Conservation (phyloP, 2,888 invertebrate genomes). For the Netelia fuscicornis region DNA sequence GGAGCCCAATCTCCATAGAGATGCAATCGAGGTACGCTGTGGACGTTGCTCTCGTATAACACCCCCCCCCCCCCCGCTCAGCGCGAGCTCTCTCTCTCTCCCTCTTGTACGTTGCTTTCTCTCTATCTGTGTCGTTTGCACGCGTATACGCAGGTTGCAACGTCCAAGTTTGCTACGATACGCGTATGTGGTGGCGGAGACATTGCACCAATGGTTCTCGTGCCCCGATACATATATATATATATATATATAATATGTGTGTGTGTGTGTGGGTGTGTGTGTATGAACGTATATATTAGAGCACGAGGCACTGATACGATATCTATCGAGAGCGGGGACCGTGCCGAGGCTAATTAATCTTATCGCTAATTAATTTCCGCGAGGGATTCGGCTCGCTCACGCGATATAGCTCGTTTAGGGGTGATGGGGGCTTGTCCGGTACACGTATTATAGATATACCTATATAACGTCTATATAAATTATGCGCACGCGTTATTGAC, state of each 20-base stretch:
- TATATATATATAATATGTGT: conserved; percentile 3
- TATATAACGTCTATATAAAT: neutral
- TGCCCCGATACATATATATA: conserved; percentile 17
- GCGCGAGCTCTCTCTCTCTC: conserved; percentile 15
- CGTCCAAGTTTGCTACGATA: conserved; percentile 19
- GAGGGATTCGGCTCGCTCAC: conserved; percentile 69
- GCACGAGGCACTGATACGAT: conserved; percentile 61
- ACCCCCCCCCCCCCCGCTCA: conserved; percentile 11
- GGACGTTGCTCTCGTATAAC: conserved; percentile 72
- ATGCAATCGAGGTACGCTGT: conserved; percentile 74
- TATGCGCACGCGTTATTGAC: too few species aligned
- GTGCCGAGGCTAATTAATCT: conserved; percentile 80
- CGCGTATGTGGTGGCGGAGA: conserved; percentile 12
- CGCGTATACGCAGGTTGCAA: neutral
- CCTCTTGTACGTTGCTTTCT: conserved; percentile 1
- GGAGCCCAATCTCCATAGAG: conserved; percentile 77
- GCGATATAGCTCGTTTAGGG: conserved; percentile 37
- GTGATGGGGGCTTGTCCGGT: conserved; percentile 30
- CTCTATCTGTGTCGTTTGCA: conserved; percentile 16
- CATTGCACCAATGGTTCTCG: neutral
- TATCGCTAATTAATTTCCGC: conserved; percentile 82
- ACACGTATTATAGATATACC: neutral
- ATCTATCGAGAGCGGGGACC: conserved; percentile 67
- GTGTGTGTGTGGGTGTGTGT: neutral
- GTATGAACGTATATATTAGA: neutral